phyloP scores from a whole-genome alignment of 2,888 invertebrate genomes.

The Autographa pulchrina region DNA sequence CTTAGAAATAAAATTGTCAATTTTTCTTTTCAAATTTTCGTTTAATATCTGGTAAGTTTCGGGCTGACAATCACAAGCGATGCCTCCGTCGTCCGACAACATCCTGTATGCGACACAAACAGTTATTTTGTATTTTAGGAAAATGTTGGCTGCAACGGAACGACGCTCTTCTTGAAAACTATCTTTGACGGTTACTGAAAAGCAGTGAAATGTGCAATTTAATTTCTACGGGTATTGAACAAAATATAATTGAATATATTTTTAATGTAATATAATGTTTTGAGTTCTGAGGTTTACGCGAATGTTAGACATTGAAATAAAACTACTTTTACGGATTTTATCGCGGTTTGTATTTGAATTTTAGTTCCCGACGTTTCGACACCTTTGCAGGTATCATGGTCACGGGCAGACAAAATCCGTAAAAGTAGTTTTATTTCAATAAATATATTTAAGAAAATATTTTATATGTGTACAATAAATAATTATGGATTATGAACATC shows the following conservation, averaged over 20 bases:
- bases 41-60: constrained; percentile 12
- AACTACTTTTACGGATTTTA: too few species aligned
- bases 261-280: too few species aligned
- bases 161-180: not conserved
- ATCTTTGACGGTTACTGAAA: not conserved
- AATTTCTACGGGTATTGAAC: not conserved
- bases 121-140: constrained; percentile 28
- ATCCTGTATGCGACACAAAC: constrained; percentile 38
- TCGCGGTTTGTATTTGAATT: too few species aligned
- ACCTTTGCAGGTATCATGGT: too few species aligned
- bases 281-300: too few species aligned
- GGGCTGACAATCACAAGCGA: not conserved
- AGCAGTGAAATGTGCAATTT: not conserved
- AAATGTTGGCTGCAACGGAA: constrained; percentile 6
- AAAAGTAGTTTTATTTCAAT: too few species aligned
- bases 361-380: too few species aligned
- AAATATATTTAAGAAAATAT: too few species aligned
- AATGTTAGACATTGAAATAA: too few species aligned
- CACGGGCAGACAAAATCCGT: too few species aligned
- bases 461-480: too few species aligned
- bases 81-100: constrained; percentile 2
- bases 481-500: too few species aligned
- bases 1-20: not conserved
- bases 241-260: not conserved
- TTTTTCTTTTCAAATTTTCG: not conserved